Base-by-base conservation (phyloP, 1,140 invertebrate species). In the Laupala kohalensis region DNA sequence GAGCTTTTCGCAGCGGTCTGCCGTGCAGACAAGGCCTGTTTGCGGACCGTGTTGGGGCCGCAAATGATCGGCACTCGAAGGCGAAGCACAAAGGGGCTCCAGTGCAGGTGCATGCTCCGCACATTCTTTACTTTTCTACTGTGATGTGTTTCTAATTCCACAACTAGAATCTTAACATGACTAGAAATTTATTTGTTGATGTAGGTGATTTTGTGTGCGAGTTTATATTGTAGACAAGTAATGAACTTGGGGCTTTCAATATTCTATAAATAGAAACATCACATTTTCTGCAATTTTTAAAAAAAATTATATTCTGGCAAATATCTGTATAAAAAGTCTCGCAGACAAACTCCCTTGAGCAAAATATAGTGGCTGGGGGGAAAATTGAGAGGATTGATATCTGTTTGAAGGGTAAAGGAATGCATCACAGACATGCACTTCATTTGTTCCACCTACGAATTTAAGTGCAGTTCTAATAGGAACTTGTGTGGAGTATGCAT, bases 71-170 rank as follows among this genome's bases (percentile, higher is more conserved):
- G 67, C 67, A 68, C 28, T 27, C 67, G 67, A 68, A 68, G 67
- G 67, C 67, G 19, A 29, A 68, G 29, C 67, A 29, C 29, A 27
- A 29, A 29, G 67, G 67, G 67, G 67, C 25, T 29, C 37, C 9
- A 53, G 67, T 27, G n/a, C 67, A 68, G 67, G 67, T 68, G 67
- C 67, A 68, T 68, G 67, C 67, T 68, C 67, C 29, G 67, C 27
- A 68, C 67, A 29, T 29, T n/a, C 37, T 53, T 53, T 13, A 19
- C 19, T 53, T 13, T 53, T 4, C 9, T 19, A 53, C 37, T 53
- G 37, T 53, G 37, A 53, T 53, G 1, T 0, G 37, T 53, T 53
- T 9, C 37, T 53, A 19, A 9, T 53, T 53, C 9, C 9, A 13
- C 9, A 53, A 19, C 4, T 53, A 53, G 37, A 53, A 2, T 53